A percentile compares a stretch with the other conserved stretches of the same genome.
Conservation (phyloP, 2,113 vertebrate species). For the Pelmatolapia mariae region DNA sequence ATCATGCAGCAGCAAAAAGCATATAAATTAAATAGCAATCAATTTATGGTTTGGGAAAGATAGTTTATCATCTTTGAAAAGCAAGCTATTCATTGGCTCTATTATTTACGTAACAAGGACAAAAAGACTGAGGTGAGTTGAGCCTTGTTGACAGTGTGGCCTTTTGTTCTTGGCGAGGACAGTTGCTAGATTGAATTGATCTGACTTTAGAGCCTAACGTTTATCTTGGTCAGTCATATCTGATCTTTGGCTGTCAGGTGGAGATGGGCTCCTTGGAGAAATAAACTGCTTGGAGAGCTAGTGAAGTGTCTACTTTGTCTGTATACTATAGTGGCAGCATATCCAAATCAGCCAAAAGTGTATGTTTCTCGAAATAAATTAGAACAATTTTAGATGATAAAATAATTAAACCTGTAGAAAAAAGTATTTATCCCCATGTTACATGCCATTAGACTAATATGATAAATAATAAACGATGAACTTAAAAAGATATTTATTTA, state of each 20-base stretch:
- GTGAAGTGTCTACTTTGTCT: not conserved
- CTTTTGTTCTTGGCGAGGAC: constrained; percentile 59
- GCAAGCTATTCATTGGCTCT: not conserved
- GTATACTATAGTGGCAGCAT: not conserved
- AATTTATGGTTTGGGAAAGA: not conserved
- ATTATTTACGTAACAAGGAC: constrained; percentile 29
- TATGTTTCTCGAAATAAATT: not conserved
- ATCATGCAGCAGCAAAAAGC: not conserved
- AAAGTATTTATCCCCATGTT: not conserved
- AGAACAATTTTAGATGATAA: not conserved
- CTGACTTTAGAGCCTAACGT: constrained; percentile 54
- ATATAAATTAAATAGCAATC: not conserved
- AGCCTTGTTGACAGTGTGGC: constrained; percentile 60
- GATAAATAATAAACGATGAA: not conserved
- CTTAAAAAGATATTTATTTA: not conserved
- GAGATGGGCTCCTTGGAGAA: constrained; percentile 34
- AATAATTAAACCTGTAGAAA: not conserved
- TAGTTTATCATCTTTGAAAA: not conserved
- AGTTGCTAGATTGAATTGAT: constrained; percentile 62
- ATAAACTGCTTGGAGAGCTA: constrained; percentile 22
- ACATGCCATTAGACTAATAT: not conserved
- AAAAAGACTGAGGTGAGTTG: constrained; percentile 42
- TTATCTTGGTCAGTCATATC: constrained; percentile 67
- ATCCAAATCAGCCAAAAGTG: not conserved
- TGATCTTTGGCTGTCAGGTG: constrained; percentile 58